Base-by-base conservation (phyloP, 2,888 invertebrate species). In the Dexiosoma caninum region DNA sequence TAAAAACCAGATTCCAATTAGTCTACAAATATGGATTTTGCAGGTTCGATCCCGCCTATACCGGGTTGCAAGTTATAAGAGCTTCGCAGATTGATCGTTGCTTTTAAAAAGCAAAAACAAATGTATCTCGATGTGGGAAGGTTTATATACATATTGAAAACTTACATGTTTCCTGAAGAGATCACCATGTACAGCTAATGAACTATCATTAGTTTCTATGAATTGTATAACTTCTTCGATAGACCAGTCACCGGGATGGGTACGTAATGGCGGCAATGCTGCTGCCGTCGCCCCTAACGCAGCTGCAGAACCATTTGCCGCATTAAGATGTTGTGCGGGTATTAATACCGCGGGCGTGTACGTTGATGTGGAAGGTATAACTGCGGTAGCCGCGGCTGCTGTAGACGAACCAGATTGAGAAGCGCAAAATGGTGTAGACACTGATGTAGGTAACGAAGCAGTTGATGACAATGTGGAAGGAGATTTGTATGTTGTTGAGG, bases 211-310 rank as follows among this genome's bases (percentile, higher is more conserved):
- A 78, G 94, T 94, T 74, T 95, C 95, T 83, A 98, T 97, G 90
- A 96, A 95, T 83, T 95, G 94, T 86, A 98, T 97, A 75, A 98
- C 98, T 88, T 98, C 97, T 87, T 98, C 98, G 23, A 98, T 97
- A 14, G 95, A 94, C 98, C 98, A 98, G 86, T 96, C 96, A 21
- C 93, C 93, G 23, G 96, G 95, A 69, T 93, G 93, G 37, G 92
- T 90, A 72, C 91, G 91, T 59, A 91, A 88, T 21, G 91, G 88
- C 72, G 90, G 86, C 55, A 88, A 85, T 10, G 86, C 82, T 16
- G 86, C 83, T 8, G 86, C 83, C 32, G 87, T 85, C 69, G 78
- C 84, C 42, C 84, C 78, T 0, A 87, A 85, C 64, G 87, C 84
- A 7, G 83, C 84, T 19, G 86, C 85, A 14, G 78, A 60, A 16